Base-by-base conservation (phyloP, 2,888 invertebrate species). In the Colostygia pectinataria region DNA sequence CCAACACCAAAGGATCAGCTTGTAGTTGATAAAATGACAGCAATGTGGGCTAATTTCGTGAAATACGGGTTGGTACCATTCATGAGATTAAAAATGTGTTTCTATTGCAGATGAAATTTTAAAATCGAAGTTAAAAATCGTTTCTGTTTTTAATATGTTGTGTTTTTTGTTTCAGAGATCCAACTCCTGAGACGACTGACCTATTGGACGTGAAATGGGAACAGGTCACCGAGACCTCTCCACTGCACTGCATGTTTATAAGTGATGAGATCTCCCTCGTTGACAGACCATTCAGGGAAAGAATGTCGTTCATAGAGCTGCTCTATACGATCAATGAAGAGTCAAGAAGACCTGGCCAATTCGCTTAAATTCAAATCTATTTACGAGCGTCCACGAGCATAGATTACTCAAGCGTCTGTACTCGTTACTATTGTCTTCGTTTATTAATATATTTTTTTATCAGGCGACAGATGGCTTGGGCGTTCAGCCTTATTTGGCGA, bases 11-110 rank as follows among this genome's bases (percentile, higher is more conserved):
- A 66, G 37, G 79, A 79, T 43, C 70, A 71, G 49, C 46, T 68
- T 1, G 53, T 68, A 1, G 68, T 78, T 20, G 73, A 78, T 36
- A 65, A 65, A 7, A 59, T 79, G 7, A 77, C 77, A 3, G 66
- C 71, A 4, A 39, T 79, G 31, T 79, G 79, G 79, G 49, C 74
- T 0, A 79, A 79, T 50, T 78, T 77, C 55, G 71, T 63, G 4
- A 80, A 77, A 65, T 68, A 64, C 36, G 68, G 75, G 78, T 45
- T 15, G 1, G 15, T 29, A 12, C 27, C 6, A 1, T 25, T 33
- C 4, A 31, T 15, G n/a, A n/a, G 2, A 1, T 20, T 20, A 5
- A 6, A 1, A 6, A 1, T 20, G 20, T 20, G 1, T 3, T 15
- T 1, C 20, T 20, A 20, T 20, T 20, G 3, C 20, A 6, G 6